A percentile compares a stretch with the other conserved stretches of the same genome.
Conservation (phyloP, 2,888 invertebrate genomes). For the Hartigia nigra region DNA sequence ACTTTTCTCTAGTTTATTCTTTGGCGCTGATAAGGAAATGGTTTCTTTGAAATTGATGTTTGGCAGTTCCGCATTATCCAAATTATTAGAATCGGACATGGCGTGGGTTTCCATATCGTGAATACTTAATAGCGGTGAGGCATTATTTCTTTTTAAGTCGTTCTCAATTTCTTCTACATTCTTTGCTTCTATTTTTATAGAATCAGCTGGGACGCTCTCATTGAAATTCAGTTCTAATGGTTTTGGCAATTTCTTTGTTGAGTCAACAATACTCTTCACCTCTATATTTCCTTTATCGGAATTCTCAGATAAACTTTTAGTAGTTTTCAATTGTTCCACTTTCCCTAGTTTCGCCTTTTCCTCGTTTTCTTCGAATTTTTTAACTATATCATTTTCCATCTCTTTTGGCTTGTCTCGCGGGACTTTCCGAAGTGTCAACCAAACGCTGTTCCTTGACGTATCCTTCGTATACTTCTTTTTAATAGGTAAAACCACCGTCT, state of each 20-base stretch:
- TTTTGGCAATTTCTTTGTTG: neutral
- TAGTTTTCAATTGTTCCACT: neutral
- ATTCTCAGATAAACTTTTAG: neutral
- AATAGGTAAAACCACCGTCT: conserved; percentile 53
- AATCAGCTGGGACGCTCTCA: neutral
- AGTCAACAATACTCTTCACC: neutral
- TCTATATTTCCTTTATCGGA: neutral
- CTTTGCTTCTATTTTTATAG: neutral
- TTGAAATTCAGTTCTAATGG: neutral
- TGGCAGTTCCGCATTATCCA: neutral
- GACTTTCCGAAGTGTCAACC: conserved; percentile 46
- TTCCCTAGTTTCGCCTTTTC: neutral
- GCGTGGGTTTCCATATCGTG: neutral
- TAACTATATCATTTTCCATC: neutral
- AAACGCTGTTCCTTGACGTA: conserved; percentile 53
- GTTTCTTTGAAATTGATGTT: neutral
- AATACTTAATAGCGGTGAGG: neutral
- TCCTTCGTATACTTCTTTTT: conserved; percentile 56
- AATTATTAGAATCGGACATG: neutral
- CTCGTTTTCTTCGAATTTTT: neutral
- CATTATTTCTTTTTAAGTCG: neutral
- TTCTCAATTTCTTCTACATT: neutral
- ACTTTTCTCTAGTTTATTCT: neutral
- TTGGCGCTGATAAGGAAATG: neutral
- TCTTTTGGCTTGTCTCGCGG: neutral